Base-by-base conservation (phyloP, 1,140 invertebrate genomes). In the Oreohelix idahoensis region DNA sequence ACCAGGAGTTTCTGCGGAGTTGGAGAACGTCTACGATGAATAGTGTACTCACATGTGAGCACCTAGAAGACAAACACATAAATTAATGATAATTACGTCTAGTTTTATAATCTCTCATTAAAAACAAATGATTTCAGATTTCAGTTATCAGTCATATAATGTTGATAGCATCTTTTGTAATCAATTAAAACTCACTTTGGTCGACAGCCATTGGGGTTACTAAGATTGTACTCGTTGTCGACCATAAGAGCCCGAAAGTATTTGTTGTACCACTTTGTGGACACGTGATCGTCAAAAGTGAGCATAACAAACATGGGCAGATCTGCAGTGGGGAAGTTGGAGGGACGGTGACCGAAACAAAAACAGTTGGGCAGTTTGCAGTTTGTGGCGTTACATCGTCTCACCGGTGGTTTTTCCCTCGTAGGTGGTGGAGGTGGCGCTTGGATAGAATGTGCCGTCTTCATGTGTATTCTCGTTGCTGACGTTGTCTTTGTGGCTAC, bases 261-360 rank as follows among this genome's bases (percentile, higher is more conserved):
- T 2, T 78, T 53, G 8, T 78, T 20, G 49, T 78, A 78, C 11
- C 15, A 32, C 11, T 78, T 38, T 13, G 75, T 23, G 26, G 75
- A 49, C 45, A 78, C 45, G n/a, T 23, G 39, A 32, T 78, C 75
- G 39, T 78, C 75, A 39, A 78, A 78, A 8, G 75, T 78, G 1
- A 58, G 45, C 75, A 78, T 78, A 15, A 78, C 5, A 36, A 78
- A 78, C 49, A 49, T 39, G 17, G 75, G 75, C 75, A 29, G 5
- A 39, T 78, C 75, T 8, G 17, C 10, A 39, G 32, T 8, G 20
- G 75, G 45, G 8, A 63, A 1, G 75, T n/a, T 39, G 51, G 51
- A 26, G 10, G 75, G 75, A n/a, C 10, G 2, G 1, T 5, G 5
- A 26, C 75, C 75, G 29, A 36, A 78, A 45, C 75, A 78, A 39